Conservation (phyloP, 2,888 invertebrate species). For the Homarus gammarus region DNA sequence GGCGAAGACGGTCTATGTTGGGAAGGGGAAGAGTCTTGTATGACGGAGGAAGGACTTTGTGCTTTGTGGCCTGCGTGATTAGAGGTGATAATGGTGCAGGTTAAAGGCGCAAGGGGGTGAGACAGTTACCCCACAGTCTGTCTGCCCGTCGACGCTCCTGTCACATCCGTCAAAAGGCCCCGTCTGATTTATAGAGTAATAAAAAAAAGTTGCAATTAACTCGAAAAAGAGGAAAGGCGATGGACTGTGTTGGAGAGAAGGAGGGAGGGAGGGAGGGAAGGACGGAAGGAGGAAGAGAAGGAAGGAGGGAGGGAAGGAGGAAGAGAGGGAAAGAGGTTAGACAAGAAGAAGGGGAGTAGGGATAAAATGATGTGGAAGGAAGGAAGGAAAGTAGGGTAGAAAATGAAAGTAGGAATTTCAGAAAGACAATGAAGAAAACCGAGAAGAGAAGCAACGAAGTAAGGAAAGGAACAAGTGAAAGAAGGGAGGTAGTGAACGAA, state of each 20-base stretch:
- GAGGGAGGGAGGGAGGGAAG: neutral
- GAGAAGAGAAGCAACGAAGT: neutral
- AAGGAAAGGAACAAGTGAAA: neutral
- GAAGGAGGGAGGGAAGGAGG: neutral
- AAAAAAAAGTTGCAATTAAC: slow-evolving; percentile 53
- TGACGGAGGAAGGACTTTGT: neutral
- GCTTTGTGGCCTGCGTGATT: slow-evolving; percentile 12
- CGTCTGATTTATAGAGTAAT: slow-evolving; percentile 61
- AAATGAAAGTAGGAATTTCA: no score
- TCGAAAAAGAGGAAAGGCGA: slow-evolving; percentile 15
- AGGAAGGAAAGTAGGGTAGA: neutral
- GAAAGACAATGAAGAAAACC: neutral
- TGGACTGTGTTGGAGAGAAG: neutral
- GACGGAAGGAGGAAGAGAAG: neutral
- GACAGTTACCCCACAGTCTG: slow-evolving; percentile 18
- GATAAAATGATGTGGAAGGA: neutral
- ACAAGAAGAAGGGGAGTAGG: neutral
- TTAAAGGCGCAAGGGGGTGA: neutral
- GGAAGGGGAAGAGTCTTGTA: neutral
- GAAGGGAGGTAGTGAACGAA: neutral
- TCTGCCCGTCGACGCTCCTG: slow-evolving; percentile 29
- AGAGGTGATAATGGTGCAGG: slow-evolving; percentile 44
- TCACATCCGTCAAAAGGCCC: slow-evolving; percentile 62
- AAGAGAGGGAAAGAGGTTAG: neutral
- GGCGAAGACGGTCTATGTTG: neutral